These are phyloP conservation scores for Macrosteles quadrilineatus DNA, from an alignment of 1,140 invertebrate genomes.

Conservation along the genomic window DNA sequence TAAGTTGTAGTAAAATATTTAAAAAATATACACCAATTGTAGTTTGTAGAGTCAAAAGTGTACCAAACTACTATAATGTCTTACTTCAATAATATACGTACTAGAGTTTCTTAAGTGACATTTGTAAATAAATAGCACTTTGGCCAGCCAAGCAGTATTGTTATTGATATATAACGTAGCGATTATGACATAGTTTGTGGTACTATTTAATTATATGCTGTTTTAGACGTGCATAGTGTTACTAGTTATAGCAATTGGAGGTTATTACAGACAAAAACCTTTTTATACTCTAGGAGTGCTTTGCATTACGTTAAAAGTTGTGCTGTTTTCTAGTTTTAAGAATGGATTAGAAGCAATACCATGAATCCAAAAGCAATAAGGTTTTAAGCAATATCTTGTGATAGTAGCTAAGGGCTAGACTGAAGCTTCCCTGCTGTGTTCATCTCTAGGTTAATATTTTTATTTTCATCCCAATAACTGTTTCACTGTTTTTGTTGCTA, in stretches of 20 bases:
- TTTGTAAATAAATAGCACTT: constrained; percentile 5
- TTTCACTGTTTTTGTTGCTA: not conserved
- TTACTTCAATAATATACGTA: constrained; percentile 11
- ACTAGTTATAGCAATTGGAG: not conserved
- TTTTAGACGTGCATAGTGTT: not conserved
- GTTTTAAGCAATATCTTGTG: constrained; percentile 4
- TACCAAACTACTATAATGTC: constrained; percentile 9
- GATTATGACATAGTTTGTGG: constrained; percentile 1
- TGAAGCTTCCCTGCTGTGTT: constrained; percentile 9
- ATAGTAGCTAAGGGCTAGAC: constrained; percentile 12
- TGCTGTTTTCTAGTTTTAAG: constrained; percentile 14
- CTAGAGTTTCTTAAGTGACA: constrained; percentile 7
- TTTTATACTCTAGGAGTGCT: constrained; percentile 11
- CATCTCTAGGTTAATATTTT: not conserved
- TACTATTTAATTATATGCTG: not conserved
- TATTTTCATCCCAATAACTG: not conserved
- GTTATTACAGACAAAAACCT: not conserved
- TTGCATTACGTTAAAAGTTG: not conserved
- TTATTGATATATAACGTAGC: constrained; percentile 9
- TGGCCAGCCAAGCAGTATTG: constrained; percentile 6
- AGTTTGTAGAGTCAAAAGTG: not conserved
- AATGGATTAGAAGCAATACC: constrained; percentile 13
- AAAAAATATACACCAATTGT: constrained; percentile 15
- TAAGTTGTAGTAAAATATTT: constrained; percentile 9
- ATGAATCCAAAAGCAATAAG: not conserved